A percentile compares a stretch with the other conserved stretches of the same genome.
phyloP scores from a whole-genome alignment of 2,797 vertebrate genomes.

The Macroramphosus scolopax region DNA sequence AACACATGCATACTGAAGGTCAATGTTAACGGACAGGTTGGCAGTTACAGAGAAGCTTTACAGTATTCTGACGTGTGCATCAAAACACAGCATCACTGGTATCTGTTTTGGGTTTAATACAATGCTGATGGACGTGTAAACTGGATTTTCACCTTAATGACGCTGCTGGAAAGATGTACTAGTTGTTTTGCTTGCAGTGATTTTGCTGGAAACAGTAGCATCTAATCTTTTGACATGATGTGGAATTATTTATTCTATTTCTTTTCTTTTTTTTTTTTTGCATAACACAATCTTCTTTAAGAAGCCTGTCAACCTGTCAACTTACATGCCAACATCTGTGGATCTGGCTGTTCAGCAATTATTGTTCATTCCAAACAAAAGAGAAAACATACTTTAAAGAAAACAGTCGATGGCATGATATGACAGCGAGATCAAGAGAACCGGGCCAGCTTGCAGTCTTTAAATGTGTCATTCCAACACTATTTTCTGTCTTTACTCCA shows the following conservation, averaged over 20 bases:
- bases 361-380: constrained; percentile 45
- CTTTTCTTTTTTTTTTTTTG: constrained; percentile 45
- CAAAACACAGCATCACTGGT: constrained; percentile 45
- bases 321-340: constrained; percentile 66
- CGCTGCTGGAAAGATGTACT: constrained; percentile 52
- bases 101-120: constrained; percentile 59
- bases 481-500: constrained; percentile 39
- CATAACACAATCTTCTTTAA: constrained; percentile 51
- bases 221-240: constrained; percentile 57
- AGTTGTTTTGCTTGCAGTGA: constrained; percentile 43
- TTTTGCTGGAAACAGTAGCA: constrained; percentile 41
- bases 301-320: constrained; percentile 69
- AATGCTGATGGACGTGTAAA: constrained; percentile 42
- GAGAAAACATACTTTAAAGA: constrained; percentile 40
- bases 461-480: constrained; percentile 53
- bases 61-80: constrained; percentile 36
- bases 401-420: constrained; percentile 36
- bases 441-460: constrained; percentile 35
- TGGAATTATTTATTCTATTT: constrained; percentile 25
- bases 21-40: constrained; percentile 60
- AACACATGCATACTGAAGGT: constrained; percentile 46
- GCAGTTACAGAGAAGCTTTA: constrained; percentile 28
- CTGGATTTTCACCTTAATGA: constrained; percentile 43
- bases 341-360: no score
- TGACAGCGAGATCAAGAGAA: constrained; percentile 54